Percentiles rank a stretch among this genome's conserved stretches.
Conservation (phyloP, 2,888 invertebrate species). For the Crioceris asparagi region DNA sequence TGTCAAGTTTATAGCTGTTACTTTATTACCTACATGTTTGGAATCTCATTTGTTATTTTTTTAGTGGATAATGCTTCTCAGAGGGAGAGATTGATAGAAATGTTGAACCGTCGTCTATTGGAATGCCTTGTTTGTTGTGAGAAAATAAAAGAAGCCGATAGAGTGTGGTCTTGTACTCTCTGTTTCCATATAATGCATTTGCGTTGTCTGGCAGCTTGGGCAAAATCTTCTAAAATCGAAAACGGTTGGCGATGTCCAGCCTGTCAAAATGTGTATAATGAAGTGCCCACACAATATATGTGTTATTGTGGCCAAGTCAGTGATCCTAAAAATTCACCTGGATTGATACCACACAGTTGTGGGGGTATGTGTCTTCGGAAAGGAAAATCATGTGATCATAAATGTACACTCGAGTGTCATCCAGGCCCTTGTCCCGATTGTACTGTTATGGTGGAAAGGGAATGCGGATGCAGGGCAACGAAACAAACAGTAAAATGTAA, state of each 20-base stretch:
- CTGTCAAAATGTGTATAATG: slow-evolving; percentile 72
- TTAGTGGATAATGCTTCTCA: slow-evolving; percentile 56
- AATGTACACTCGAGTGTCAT: slow-evolving; percentile 77
- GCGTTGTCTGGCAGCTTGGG: slow-evolving; percentile 86
- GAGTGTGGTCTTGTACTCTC: slow-evolving; percentile 83
- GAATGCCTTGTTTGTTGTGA: slow-evolving; percentile 96
- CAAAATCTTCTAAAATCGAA: slow-evolving; percentile 62
- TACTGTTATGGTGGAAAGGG: slow-evolving; percentile 58
- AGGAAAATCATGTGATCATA: slow-evolving; percentile 48
- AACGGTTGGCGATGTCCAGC: slow-evolving; percentile 93
- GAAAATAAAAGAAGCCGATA: slow-evolving; percentile 63
- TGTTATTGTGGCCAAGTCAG: slow-evolving; percentile 83
- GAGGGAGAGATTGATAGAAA: slow-evolving; percentile 72
- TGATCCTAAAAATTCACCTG: slow-evolving; percentile 51
- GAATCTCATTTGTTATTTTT: slow-evolving; percentile 15
- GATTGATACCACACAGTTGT: slow-evolving; percentile 81
- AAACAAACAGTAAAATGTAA: slow-evolving; percentile 60
- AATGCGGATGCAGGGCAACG: slow-evolving; percentile 69
- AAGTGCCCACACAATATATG: slow-evolving; percentile 67
- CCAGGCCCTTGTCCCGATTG: slow-evolving; percentile 94
- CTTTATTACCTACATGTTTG: no score
- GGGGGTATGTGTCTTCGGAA: slow-evolving; percentile 70
- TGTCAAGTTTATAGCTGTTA: no score
- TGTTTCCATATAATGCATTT: slow-evolving; percentile 92
- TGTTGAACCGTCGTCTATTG: slow-evolving; percentile 67